Evolutionary conservation across 2,888 invertebrate genomes (phyloP).

Genomic region (Thysanoteuthis rhombus): DNA sequence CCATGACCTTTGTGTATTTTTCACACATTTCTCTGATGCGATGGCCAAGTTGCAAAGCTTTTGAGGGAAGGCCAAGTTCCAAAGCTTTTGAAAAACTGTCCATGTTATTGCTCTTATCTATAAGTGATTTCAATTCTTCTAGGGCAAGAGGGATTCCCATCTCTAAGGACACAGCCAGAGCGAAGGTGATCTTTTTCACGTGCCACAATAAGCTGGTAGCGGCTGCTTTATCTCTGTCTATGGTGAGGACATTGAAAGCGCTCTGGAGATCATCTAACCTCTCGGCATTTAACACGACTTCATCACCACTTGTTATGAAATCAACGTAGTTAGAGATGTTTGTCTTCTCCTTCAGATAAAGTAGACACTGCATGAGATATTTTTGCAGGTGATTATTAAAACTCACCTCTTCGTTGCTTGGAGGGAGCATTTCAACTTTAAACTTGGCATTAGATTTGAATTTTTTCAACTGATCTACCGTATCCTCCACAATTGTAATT

Average conservation of each 20-base stretch:
- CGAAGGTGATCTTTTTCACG: slow-evolving; percentile 41
- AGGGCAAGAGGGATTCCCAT: slow-evolving; percentile 42
- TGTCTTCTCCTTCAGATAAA: background rate
- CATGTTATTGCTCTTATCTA: background rate
- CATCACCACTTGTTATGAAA: background rate
- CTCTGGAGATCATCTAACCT: slow-evolving; percentile 42
- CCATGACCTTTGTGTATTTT: background rate
- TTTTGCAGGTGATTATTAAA: background rate
- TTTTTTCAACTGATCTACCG: slow-evolving; percentile 39
- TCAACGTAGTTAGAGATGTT: background rate
- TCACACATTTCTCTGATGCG: background rate
- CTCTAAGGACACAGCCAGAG: slow-evolving; percentile 43
- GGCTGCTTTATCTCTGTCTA: slow-evolving; percentile 35
- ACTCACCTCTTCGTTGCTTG: background rate
- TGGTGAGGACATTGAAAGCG: slow-evolving; percentile 34
- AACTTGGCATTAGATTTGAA: slow-evolving; percentile 52
- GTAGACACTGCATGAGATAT: background rate
- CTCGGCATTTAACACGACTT: slow-evolving; percentile 32
- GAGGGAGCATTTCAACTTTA: background rate
- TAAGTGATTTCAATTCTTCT: slow-evolving; percentile 40
- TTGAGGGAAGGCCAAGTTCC: slow-evolving; percentile 32
- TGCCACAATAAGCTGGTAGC: slow-evolving; percentile 42
- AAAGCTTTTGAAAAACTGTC: slow-evolving; percentile 34
- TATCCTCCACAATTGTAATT: slow-evolving; percentile 48
- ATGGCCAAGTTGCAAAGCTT: slow-evolving; percentile 26